Evolutionary conservation across 2,888 invertebrate genomes (phyloP), one percentile per base, ranked within the genome.

Genomic region (Bruchidius siliquastri): DNA sequence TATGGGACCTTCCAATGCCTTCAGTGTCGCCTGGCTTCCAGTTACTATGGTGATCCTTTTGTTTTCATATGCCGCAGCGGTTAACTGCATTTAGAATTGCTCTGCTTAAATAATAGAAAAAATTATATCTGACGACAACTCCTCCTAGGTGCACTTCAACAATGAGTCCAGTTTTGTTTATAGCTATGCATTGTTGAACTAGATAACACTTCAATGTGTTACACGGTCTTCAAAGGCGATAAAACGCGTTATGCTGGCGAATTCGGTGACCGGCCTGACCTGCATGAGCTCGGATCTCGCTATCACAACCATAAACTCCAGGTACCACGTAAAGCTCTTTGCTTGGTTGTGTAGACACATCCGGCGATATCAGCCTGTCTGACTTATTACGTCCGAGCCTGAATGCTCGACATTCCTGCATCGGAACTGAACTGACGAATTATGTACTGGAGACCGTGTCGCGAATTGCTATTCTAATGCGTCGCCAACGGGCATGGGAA

Each of bases 281-380:
- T 76, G 76, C 74, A 74, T 76, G 74, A 73, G 77, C 69, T 77
- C 72, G 77, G 72, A 81, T 79, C 80, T 74, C 78, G 80, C 81
- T 82, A 82, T 82, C 82, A 74, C 76, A 76, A 77, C 80, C 81
- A 82, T 83, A 83, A 83, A 83, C 78, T 79, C 77, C 76, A 80
- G 80, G 82, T 81, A 83, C 81, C 82, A 81, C 81, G 81, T 81
- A 83, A 83, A 81, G 83, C 83, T 82, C 77, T 83, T 82, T 81
- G 78, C 79, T 77, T 76, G 76, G 81, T 80, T 81, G 81, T 82
- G 49, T 49, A 49, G 49, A 49, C 49, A 49, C 18, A 49, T 49
- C 49, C 49, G 49, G 49, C 49, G 49, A 49, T 49, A 49, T 49
- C 49, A 18, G 13, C 8, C 49, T 49, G 13, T 49, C 49, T 49